Evolutionary conservation across 1,140 invertebrate genomes (phyloP), one percentile per base, ranked within the genome.

Genomic region (Helicoverpa armigera): DNA sequence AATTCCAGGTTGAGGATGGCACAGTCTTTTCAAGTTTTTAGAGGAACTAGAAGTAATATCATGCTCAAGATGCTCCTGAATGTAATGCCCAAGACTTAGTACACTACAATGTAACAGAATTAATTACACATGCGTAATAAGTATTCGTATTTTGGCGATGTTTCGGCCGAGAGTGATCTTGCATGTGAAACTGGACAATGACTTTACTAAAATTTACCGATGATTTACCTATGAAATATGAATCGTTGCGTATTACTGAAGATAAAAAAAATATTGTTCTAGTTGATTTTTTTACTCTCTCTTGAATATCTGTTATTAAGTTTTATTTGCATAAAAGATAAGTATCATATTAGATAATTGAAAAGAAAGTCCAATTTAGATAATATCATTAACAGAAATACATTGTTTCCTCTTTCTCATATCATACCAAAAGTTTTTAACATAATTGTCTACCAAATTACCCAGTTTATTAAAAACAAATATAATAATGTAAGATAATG

Each of bases 401-500:
- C 35, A 43, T 43, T 43, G 35, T 43, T 43, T 43, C 9, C 5
- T 9, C 50, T 43, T 43, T 69, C 3, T 50, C 10, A 16, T 48
- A 48, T 50, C 3, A 50, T 23, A 13, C 11, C 13, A 67, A 67
- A 67, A 43, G 0, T 23, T 69, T 51, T n/a, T 2, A 43, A 48
- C 16, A 10, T 23, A 51, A 50, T 13, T 69, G 4, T 13, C 43
- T 69, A 50, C n/a, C 16, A 69, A 69, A 69, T 69, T 69, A 18
- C 43, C 16, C 65, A 23, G 43, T 23, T 50, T 23, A 69, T 50
- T 69, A 50, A 69, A 69, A 18, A 50, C 43, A 67, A 67, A 67
- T 43, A 67, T 58, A 7, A 14, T 10, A 16, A n/a, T 4, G 23
- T 69, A 69, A 16, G 65, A 69, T 69, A 43, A 69, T 67, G 65